Percentiles rank a stretch among this genome's conserved stretches.
phyloP scores from a whole-genome alignment of 2,888 invertebrate genomes.

The Polyploca ridens region DNA sequence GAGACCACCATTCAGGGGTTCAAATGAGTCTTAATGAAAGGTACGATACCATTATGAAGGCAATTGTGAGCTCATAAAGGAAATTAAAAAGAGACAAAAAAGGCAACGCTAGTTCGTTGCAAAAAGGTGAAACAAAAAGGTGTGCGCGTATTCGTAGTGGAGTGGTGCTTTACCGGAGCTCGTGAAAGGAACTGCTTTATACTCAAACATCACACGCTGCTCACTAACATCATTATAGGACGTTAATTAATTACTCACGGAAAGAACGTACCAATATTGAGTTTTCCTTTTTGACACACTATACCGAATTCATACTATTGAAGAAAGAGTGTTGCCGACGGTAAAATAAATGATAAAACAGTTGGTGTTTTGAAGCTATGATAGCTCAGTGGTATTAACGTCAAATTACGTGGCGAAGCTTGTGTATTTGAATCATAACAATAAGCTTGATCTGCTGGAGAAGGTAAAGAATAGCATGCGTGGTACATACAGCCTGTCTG shows the following conservation, averaged over 20 bases:
- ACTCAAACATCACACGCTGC: conserved; percentile 26
- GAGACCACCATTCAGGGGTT: conserved; percentile 72
- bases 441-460: no score
- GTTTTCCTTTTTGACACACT: background rate
- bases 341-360: no score
- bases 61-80: conserved; percentile 78
- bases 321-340: background rate
- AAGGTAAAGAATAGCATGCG: no score
- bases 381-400: no score
- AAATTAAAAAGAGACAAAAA: conserved; percentile 77
- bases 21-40: conserved; percentile 79
- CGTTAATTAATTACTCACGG: conserved; percentile 20
- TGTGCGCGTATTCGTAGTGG: conserved; percentile 35
- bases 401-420: no score
- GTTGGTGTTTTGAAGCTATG: no score
- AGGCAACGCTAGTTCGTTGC: conserved; percentile 44
- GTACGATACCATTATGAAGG: conserved; percentile 79
- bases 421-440: no score
- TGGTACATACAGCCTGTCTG: no score
- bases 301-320: background rate
- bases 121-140: conserved; percentile 52
- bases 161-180: conserved; percentile 37
- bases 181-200: conserved; percentile 43
- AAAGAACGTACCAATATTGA: conserved; percentile 8
- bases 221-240: conserved; percentile 17